phyloP scores from a whole-genome alignment of 1,140 invertebrate genomes.

The Holotrichia oblita region DNA sequence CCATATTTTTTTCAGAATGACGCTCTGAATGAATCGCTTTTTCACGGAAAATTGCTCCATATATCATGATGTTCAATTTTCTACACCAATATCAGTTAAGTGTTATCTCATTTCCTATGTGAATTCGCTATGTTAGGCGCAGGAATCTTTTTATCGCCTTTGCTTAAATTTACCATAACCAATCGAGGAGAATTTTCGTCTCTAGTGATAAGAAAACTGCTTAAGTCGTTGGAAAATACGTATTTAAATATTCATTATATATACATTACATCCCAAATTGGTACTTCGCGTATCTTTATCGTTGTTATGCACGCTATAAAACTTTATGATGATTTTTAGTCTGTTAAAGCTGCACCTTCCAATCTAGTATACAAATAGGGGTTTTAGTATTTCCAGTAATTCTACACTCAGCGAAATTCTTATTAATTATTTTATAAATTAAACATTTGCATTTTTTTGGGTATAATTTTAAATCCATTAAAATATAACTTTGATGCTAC shows the following conservation, averaged over 20 bases:
- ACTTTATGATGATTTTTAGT: conserved; percentile 22
- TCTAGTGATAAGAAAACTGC: conserved; percentile 18
- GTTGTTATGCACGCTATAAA: conserved; percentile 5
- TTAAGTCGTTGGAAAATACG: conserved; percentile 29
- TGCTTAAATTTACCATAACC: conserved; percentile 18
- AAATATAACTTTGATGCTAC: no score
- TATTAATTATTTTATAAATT: not conserved
- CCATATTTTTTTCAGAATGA: not conserved
- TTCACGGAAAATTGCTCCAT: conserved; percentile 21
- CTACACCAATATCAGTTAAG: conserved; percentile 18
- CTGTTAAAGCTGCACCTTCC: not conserved
- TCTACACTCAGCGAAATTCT: not conserved
- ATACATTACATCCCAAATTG: conserved; percentile 30
- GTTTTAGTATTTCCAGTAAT: not conserved
- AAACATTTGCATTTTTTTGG: no score
- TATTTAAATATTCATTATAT: conserved; percentile 32
- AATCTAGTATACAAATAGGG: not conserved
- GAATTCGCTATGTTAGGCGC: conserved; percentile 13
- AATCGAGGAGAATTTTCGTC: conserved; percentile 15
- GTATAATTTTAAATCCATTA: no score
- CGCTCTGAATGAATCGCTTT: conserved; percentile 10
- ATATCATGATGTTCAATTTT: conserved; percentile 20
- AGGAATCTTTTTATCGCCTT: conserved; percentile 4
- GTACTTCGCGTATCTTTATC: conserved; percentile 15
- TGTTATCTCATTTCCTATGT: conserved; percentile 34